Evolutionary conservation across 2,888 invertebrate species (phyloP), one percentile per base, ranked within the genome.

Genomic region (Mycalesis mineus): DNA sequence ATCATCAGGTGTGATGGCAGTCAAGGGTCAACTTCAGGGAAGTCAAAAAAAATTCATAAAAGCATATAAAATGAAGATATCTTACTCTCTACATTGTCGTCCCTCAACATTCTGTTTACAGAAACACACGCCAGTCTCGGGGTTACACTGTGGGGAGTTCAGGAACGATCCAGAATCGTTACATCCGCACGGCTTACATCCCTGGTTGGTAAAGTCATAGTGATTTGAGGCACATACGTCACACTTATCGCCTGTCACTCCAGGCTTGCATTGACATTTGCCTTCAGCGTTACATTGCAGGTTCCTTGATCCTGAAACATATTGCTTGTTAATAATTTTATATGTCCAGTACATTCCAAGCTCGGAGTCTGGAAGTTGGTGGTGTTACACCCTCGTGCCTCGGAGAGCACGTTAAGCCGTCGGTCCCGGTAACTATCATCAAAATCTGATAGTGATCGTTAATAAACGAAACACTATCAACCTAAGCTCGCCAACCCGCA

Each of bases 101-200:
- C 98, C 99, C 84, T 99, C 99, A 0, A 99, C 99, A 77, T 98
- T 97, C 69, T 95, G 94, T 77, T 97, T 97, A 80, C 97, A 97
- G 28, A 84, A 74, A 72, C 97, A 97, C 9, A 92, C 88, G 0
- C 99, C 99, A 0, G 92, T 93, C 29, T 91, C 87, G 0, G 97
- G 91, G 80, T 98, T 95, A 77, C 99, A 99, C 58, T 92, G 93
- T 0, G 97, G 96, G 5, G 90, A 88, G 80, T 98, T 98, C 48
- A 91, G 91, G 42, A 91, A 90, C 6, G 98, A 98, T 0, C 99
- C 99, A 0, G 95, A 93, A 11, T 92, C 91, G 66, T 93, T 93
- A 80, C 99, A 99, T 5, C 95, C 96, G 75, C 99, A 99, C 0
- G 93, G 94, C 72, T 97, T 97, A 88, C 99, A 99, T 0, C 99